A percentile compares a stretch with the other conserved stretches of the same genome.
These are phyloP conservation scores for Trichogramma dendrolimi DNA, from an alignment of 2,888 invertebrate species.

Conservation along the genomic window DNA sequence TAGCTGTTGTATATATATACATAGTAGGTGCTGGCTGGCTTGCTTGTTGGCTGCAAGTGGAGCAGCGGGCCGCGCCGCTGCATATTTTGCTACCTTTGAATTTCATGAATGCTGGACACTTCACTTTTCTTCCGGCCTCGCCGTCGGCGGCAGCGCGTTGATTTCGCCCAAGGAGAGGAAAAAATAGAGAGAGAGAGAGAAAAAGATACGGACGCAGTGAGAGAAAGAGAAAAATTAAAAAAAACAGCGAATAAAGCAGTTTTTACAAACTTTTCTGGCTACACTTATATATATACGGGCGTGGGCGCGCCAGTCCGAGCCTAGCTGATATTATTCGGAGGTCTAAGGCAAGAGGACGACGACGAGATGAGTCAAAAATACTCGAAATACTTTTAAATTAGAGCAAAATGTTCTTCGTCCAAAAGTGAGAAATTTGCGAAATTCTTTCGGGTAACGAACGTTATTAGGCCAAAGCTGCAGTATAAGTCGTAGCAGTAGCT, in stretches of 20 bases:
- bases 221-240: constrained; percentile 28
- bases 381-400: constrained; percentile 24
- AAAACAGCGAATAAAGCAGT: constrained; percentile 32
- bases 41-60: too few relatives aligned
- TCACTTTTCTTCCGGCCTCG: constrained; percentile 1
- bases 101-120: too few relatives aligned
- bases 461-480: constrained; percentile 2
- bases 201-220: neutral
- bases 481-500: too few relatives aligned
- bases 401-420: constrained; percentile 8
- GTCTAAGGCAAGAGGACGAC: too few relatives aligned
- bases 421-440: constrained; percentile 7
- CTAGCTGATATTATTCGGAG: too few relatives aligned
- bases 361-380: constrained; percentile 2
- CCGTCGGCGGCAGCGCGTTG: constrained; percentile 12
- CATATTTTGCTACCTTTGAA: too few relatives aligned
- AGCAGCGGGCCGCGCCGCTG: too few relatives aligned
- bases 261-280: constrained; percentile 19
- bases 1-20: too few relatives aligned
- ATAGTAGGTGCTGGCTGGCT: too few relatives aligned
- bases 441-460: constrained; percentile 23
- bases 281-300: too few relatives aligned
- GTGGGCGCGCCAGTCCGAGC: too few relatives aligned
- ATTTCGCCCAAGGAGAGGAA: neutral
- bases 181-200: constrained; percentile 31